These are phyloP conservation scores for Anthoscopus minutus DNA, from an alignment of 2,113 vertebrate species.

Conservation along the genomic window DNA sequence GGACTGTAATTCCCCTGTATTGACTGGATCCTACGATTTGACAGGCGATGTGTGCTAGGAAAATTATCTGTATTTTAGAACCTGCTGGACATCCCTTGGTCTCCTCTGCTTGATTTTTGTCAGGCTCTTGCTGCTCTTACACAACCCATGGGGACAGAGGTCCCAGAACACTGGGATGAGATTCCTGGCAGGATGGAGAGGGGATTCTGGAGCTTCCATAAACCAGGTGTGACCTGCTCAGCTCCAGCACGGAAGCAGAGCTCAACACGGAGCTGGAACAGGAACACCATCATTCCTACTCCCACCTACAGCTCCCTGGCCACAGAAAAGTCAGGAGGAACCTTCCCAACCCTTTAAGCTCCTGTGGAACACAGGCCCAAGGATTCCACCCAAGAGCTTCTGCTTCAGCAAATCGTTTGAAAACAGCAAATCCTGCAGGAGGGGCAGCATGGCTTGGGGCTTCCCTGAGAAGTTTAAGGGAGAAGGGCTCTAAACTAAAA, in stretches of 20 bases:
- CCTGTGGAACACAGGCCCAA: not conserved
- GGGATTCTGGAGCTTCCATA: not conserved
- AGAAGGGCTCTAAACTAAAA: not conserved
- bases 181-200: constrained; percentile 14
- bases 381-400: not conserved
- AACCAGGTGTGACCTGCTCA: not conserved
- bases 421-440: not conserved
- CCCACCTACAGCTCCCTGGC: not conserved
- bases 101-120: not conserved
- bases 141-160: not conserved
- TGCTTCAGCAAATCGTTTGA: not conserved
- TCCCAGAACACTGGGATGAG: not conserved
- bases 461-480: not conserved
- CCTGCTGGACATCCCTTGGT: not conserved
- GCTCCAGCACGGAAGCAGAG: not conserved
- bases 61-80: not conserved
- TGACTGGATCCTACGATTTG: constrained; percentile 41
- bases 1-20: constrained; percentile 66
- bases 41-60: not conserved
- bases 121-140: not conserved
- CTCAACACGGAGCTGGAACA: not conserved
- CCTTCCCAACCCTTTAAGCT: not conserved
- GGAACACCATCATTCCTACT: not conserved
- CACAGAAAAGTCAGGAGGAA: not conserved
- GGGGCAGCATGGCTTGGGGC: not conserved